A percentile compares a stretch with the other conserved stretches of the same genome.
These are phyloP conservation scores for Lepisosteus oculatus DNA, from an alignment of 2,113 vertebrate genomes.

Conservation along the genomic window DNA sequence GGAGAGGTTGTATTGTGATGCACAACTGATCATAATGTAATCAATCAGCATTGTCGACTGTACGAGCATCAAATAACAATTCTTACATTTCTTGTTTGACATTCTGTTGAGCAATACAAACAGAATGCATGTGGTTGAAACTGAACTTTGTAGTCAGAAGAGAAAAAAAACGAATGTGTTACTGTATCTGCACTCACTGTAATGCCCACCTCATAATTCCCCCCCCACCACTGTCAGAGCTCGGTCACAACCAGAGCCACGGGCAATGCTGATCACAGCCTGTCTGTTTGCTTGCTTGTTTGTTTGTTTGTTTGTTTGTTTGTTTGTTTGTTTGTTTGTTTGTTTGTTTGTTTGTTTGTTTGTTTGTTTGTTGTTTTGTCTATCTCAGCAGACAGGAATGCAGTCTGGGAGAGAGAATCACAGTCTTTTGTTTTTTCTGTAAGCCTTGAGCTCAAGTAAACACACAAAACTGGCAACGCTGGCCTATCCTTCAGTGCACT, in stretches of 20 bases:
- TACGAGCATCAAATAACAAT: too few relatives aligned
- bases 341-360: background rate
- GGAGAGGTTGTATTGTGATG: too few relatives aligned
- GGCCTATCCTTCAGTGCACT: background rate
- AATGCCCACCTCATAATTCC: background rate
- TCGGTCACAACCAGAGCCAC: conserved; percentile 10
- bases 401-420: conserved; percentile 1
- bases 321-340: conserved; percentile 34
- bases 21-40: too few relatives aligned
- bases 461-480: conserved; percentile 2
- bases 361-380: conserved; percentile 24
- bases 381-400: conserved; percentile 18
- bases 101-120: too few relatives aligned
- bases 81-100: too few relatives aligned
- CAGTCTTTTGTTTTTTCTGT: background rate
- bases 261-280: conserved; percentile 24
- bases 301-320: background rate
- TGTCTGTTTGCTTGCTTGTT: background rate
- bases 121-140: too few relatives aligned
- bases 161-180: background rate
- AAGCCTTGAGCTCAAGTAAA: conserved; percentile 20
- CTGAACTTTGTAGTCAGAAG: background rate
- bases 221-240: background rate
- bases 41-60: too few relatives aligned
- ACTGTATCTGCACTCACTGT: background rate